Evolutionary conservation across 2,797 vertebrate species (phyloP), one percentile per base, ranked within the genome.

Genomic region (Danio jaintianensis): DNA sequence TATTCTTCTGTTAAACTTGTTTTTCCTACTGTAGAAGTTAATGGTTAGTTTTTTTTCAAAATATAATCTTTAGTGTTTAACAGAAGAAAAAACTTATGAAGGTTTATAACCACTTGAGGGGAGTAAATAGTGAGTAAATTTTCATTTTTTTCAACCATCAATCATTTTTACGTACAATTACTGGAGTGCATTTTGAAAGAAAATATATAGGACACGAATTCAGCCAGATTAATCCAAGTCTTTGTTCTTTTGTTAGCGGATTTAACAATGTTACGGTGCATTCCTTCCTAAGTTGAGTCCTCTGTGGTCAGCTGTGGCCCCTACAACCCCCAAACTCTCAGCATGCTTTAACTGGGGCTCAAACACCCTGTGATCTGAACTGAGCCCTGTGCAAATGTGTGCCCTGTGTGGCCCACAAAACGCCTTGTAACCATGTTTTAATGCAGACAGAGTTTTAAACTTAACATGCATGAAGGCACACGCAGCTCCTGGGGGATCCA

Each of bases 191-290:
- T 72, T 36, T 73, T 29, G 5, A 58, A 36, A 15, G 42, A 45
- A 64, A 79, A 52, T 22, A 22, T 86, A 67, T 36, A 76, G 84
- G 47, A 88, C 75, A 83, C 88, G 88, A 80, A 84, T 77, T 78
- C 84, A 90, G 87, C 88, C 82, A 88, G 90, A 91, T 89, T 90
- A 88, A 89, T 92, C 90, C 89, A 86, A 81, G 88, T 81, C 91
- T 94, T 94, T 94, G 92, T 94, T 94, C 92, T 94, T 94, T 92
- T 91, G 92, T 91, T 89, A 85, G 90, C 87, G 87, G 86, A 88
- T 93, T 94, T 94, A 93, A 94, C 91, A 89, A 92, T 92, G 94
- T 94, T 94, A 91, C 93, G 91, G 91, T 75, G 93, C 93, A 94
- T 95, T 94, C 94, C 93, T 91, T 63, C 20, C 87, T 95, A 94